Evolutionary conservation across 2,888 invertebrate species (phyloP).

Genomic region (Mactromeris polynyma): DNA sequence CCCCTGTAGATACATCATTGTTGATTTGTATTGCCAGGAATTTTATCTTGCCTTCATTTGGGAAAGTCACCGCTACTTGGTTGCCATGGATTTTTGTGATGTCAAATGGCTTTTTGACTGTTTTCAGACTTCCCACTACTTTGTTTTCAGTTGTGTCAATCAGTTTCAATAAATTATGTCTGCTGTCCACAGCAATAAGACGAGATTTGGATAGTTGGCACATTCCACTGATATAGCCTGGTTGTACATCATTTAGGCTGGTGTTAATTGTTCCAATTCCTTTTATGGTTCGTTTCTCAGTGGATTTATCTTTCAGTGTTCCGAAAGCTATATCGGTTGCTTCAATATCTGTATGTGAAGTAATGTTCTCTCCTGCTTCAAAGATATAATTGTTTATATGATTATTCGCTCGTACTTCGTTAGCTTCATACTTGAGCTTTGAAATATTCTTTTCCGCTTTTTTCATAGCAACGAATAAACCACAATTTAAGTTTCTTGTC

Average conservation of each 20-base stretch:
- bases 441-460: background rate
- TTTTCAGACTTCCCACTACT: background rate
- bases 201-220: background rate
- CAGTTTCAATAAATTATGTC: background rate
- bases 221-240: background rate
- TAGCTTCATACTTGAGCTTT: background rate
- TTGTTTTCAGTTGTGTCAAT: background rate
- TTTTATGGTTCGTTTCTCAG: background rate
- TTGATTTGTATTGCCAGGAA: background rate
- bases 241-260: background rate
- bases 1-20: background rate
- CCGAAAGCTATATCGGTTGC: background rate
- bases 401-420: background rate
- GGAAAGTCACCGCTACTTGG: conserved; percentile 21
- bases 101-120: background rate
- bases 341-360: background rate
- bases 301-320: background rate
- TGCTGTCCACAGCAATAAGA: background rate
- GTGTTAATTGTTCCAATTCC: background rate
- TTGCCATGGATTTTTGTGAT: conserved; percentile 18
- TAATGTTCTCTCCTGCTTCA: background rate
- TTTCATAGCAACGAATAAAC: conserved; percentile 25
- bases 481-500: background rate
- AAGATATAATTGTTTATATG: conserved; percentile 3
- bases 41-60: background rate